Evolutionary conservation across 2,113 vertebrate species (phyloP).

Genomic region (Acrocephalus arundinaceus): DNA sequence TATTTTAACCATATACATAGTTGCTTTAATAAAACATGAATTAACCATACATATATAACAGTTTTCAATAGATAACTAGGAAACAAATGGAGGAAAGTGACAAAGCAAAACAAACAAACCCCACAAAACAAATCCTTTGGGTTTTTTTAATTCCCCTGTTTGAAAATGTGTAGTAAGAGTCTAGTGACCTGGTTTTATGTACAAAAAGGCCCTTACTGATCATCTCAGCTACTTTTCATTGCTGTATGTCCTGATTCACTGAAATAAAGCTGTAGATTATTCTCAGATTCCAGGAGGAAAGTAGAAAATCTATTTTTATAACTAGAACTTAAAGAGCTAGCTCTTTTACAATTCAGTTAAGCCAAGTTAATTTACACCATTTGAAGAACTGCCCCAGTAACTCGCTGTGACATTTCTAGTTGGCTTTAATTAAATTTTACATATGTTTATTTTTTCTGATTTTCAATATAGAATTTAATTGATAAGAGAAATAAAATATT

Average conservation of each 20-base stretch:
- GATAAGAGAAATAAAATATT: slow-evolving; percentile 50
- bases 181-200: not conserved
- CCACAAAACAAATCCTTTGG: not conserved
- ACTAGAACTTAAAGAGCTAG: not conserved
- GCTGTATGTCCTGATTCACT: not conserved
- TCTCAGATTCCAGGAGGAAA: not conserved
- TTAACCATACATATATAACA: too few species aligned
- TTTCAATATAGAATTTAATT: slow-evolving; percentile 63
- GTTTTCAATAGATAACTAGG: not conserved
- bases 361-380: not conserved
- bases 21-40: too few species aligned
- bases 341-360: not conserved
- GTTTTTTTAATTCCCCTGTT: not conserved
- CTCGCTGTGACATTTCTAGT: slow-evolving; percentile 27
- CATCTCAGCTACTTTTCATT: not conserved
- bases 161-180: not conserved
- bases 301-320: slow-evolving; percentile 32
- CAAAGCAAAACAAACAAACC: not conserved
- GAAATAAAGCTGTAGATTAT: not conserved
- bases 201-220: not conserved
- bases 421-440: slow-evolving; percentile 60
- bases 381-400: not conserved
- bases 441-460: not conserved
- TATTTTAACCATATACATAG: too few species aligned
- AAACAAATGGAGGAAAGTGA: not conserved